phyloP scores from a whole-genome alignment of 1,140 invertebrate species.

The Nautilus pompilius region DNA sequence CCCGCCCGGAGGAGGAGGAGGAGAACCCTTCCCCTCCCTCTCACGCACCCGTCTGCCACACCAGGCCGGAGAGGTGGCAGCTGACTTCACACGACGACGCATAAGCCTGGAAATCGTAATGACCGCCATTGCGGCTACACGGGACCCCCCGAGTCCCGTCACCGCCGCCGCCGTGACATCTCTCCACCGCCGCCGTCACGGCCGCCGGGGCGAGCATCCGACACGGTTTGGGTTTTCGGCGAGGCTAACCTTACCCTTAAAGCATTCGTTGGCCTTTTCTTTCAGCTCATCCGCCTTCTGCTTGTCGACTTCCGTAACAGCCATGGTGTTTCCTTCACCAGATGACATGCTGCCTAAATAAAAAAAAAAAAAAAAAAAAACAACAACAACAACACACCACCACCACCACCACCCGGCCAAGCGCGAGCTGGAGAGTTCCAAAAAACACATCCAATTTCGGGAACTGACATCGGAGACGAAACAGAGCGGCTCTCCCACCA shows the following conservation, averaged over 20 bases:
- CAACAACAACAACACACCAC: too few species aligned
- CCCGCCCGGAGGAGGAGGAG: too few species aligned
- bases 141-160: not conserved
- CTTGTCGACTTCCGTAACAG: slow-evolving; percentile 43
- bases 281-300: slow-evolving; percentile 72
- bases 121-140: not conserved
- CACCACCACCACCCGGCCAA: too few species aligned
- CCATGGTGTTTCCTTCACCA: too few species aligned
- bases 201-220: not conserved
- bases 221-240: not conserved
- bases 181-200: not conserved
- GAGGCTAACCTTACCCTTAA: slow-evolving; percentile 82
- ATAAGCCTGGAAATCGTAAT: not conserved
- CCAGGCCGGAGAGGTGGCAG: not conserved
- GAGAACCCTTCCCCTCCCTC: too few species aligned
- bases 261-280: slow-evolving; percentile 78
- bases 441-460: too few species aligned
- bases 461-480: too few species aligned
- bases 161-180: not conserved
- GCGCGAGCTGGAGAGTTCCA: too few species aligned
- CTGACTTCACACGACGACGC: not conserved
- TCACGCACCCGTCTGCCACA: too few species aligned
- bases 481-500: too few species aligned
- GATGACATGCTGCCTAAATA: too few species aligned
- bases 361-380: too few species aligned